Conservation (phyloP, 92 coral and sea anemone species). For the Parazoanthus atlanticus region DNA sequence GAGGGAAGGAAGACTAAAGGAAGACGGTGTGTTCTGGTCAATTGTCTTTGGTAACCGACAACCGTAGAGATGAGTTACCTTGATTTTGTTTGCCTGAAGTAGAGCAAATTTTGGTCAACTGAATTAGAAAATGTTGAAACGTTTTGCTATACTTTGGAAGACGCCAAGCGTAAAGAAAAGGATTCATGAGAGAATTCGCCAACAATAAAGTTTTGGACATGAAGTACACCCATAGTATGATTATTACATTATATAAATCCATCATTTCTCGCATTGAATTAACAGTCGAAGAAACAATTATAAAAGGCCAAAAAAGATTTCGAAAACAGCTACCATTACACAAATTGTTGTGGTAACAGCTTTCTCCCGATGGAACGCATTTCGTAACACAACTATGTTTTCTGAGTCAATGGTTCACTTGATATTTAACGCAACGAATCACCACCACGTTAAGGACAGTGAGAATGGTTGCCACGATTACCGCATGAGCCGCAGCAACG, state of each 20-base stretch:
- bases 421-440: neutral
- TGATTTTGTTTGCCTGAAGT: no score
- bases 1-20: no score
- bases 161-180: slow-evolving; percentile 39
- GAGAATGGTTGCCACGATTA: neutral
- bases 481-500: neutral
- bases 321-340: neutral
- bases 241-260: neutral
- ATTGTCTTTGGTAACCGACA: no score
- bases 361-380: neutral
- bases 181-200: slow-evolving; percentile 26
- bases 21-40: no score
- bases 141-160: slow-evolving; percentile 45
- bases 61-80: no score
- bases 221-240: neutral
- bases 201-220: neutral
- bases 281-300: neutral
- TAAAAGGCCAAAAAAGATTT: neutral
- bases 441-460: neutral
- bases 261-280: no score
- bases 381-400: neutral
- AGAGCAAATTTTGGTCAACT: no score
- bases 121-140: neutral
- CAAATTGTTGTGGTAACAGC: neutral
- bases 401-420: neutral